Base-by-base conservation (phyloP, 2,888 invertebrate species). In the Theodoxus fluviatilis region DNA sequence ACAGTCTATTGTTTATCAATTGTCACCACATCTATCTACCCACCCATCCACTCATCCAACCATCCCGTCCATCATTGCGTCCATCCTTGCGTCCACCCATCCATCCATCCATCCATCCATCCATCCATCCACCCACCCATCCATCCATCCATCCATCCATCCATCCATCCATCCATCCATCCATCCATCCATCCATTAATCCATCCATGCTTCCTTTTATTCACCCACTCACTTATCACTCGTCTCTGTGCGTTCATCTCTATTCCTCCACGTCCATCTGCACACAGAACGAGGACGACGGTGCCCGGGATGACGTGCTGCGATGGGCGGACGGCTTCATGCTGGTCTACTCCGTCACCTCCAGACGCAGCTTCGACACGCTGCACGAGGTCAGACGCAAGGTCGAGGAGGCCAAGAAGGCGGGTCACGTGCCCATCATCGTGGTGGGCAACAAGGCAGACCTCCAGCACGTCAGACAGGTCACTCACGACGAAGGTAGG, bases 311-410 rank as follows among this genome's bases (percentile, higher is more conserved):
- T 28, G 84, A 84, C 49, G 80, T 84, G 18, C 74, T 84, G 28
- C 76, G 82, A 12, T 84, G 84, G 84, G 83, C 82, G 25, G 84
- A 84, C 71, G 83, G 83, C 22, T 82, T 83, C 68, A 79, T 84
- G 64, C 70, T 84, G 28, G 81, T 84, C 31, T 84, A 84, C 72
- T 82, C 83, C 1, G 80, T 84, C 43, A 81, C 81, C 35, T 77
- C 79, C 69, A 75, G 82, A 69, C 79, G 80, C 63, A 79, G 80
- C 15, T 83, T 83, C 69, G 79, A 82, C 31, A 69, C 78, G 4
- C 70, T 84, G 33, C 69, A 75, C 18, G 83, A 83, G 28, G 73
- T 82, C 7, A 75, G 77, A 64, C 78, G 75, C 55, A 80, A 76
- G 66, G 78, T 84, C 35, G 81, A 83, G 68, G 84, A 84, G 33